A percentile compares a stretch with the other conserved stretches of the same genome.
Conservation (phyloP, 2,797 vertebrate species). For the Enteromius trimaculatus region DNA sequence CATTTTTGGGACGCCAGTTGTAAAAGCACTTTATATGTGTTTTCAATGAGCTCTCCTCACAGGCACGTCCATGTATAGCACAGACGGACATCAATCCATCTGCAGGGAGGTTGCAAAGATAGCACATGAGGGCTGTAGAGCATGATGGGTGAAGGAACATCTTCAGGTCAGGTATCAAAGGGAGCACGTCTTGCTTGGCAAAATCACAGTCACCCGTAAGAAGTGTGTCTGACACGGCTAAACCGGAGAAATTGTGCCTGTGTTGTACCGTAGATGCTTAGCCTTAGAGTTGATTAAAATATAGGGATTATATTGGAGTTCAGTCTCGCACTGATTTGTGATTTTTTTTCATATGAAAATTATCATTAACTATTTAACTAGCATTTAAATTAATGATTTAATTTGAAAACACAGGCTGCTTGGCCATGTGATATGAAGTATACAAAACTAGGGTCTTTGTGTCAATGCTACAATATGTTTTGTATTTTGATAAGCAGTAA, state of each 20-base stretch:
- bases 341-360: not conserved
- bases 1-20: not conserved
- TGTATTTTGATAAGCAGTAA: conserved; percentile 38
- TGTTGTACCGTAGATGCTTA: not conserved
- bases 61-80: conserved; percentile 57
- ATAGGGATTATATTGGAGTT: not conserved
- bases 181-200: conserved; percentile 5
- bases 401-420: not conserved
- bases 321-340: conserved; percentile 3
- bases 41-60: conserved; percentile 31
- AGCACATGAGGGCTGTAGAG: conserved; percentile 51
- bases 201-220: not conserved
- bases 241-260: conserved; percentile 4
- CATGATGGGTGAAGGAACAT: conserved; percentile 48
- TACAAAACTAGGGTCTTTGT: not conserved
- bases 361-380: not conserved
- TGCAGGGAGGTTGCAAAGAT: conserved; percentile 52
- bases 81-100: conserved; percentile 47
- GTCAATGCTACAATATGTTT: conserved; percentile 9
- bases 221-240: conserved; percentile 28
- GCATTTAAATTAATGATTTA: not conserved
- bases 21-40: conserved; percentile 44
- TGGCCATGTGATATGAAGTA: not conserved
- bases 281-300: not conserved
- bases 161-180: conserved; percentile 32